These are phyloP conservation scores for Conger conger DNA, from an alignment of 2,113 vertebrate genomes.

Conservation along the genomic window DNA sequence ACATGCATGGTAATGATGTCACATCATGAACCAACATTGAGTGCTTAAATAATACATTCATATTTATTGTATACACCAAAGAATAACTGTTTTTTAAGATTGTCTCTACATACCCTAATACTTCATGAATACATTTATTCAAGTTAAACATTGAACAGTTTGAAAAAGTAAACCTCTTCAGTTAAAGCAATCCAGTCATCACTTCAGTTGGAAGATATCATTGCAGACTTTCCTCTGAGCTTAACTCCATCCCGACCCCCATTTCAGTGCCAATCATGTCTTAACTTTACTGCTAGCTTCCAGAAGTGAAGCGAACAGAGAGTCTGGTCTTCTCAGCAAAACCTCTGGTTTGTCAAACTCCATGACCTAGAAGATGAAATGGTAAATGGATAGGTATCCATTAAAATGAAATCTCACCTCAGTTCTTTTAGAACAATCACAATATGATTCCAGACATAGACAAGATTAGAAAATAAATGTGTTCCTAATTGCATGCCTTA, in stretches of 20 bases:
- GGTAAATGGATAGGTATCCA: constrained; percentile 7
- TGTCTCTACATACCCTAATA: too few relatives aligned
- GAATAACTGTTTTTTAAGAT: too few relatives aligned
- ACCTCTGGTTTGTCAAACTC: constrained; percentile 75
- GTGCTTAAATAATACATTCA: too few relatives aligned
- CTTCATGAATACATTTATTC: too few relatives aligned
- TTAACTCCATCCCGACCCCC: not conserved
- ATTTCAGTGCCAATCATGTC: constrained; percentile 35
- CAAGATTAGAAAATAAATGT: not conserved
- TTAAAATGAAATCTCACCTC: not conserved
- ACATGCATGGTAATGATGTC: too few relatives aligned
- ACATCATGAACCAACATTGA: too few relatives aligned
- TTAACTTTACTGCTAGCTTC: constrained; percentile 64
- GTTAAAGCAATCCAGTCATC: not conserved
- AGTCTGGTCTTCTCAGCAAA: constrained; percentile 69
- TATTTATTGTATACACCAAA: too few relatives aligned
- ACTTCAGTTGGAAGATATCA: not conserved
- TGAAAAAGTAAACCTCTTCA: too few relatives aligned
- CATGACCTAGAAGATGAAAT: constrained; percentile 58
- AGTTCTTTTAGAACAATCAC: not conserved
- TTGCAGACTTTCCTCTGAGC: not conserved
- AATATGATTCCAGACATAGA: not conserved
- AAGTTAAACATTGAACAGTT: too few relatives aligned
- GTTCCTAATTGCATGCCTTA: not conserved
- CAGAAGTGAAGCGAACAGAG: constrained; percentile 72